phyloP scores from a whole-genome alignment of 1,140 invertebrate genomes.

The Vanessa tameamea region DNA sequence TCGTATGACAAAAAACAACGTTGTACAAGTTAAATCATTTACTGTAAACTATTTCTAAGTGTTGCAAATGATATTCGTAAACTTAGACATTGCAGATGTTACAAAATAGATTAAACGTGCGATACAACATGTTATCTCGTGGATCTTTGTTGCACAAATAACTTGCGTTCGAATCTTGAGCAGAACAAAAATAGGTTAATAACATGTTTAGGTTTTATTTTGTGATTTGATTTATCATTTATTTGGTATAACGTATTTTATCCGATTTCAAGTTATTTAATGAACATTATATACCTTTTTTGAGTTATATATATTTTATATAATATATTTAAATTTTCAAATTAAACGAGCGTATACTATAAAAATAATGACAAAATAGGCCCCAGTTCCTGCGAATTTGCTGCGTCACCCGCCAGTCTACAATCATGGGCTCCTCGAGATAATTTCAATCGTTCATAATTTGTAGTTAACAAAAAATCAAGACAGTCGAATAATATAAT shows the following conservation, averaged over 20 bases:
- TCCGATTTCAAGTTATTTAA: too few relatives aligned
- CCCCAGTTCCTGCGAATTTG: constrained; percentile 41
- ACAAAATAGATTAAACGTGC: constrained; percentile 33
- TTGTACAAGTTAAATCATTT: constrained; percentile 7
- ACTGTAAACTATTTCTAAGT: constrained; percentile 5
- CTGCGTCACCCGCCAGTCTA: constrained; percentile 59
- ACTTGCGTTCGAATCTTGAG: constrained; percentile 24
- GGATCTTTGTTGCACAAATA: constrained; percentile 32
- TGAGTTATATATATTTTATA: neutral
- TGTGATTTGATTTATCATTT: neutral
- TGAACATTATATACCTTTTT: too few relatives aligned
- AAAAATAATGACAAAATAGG: constrained; percentile 30
- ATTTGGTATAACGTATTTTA: neutral
- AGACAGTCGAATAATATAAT: constrained; percentile 71
- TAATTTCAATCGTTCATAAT: constrained; percentile 71
- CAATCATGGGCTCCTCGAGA: constrained; percentile 70
- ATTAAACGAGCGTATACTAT: neutral
- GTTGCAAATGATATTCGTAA: constrained; percentile 35
- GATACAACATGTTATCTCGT: constrained; percentile 26
- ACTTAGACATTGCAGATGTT: constrained; percentile 26
- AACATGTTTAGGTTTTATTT: neutral
- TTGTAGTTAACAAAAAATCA: constrained; percentile 70
- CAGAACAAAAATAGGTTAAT: constrained; percentile 4
- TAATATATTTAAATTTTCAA: neutral
- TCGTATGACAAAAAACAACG: neutral